phyloP scores from a whole-genome alignment of 2,113 vertebrate genomes.

The Zosterops hypoxanthus region DNA sequence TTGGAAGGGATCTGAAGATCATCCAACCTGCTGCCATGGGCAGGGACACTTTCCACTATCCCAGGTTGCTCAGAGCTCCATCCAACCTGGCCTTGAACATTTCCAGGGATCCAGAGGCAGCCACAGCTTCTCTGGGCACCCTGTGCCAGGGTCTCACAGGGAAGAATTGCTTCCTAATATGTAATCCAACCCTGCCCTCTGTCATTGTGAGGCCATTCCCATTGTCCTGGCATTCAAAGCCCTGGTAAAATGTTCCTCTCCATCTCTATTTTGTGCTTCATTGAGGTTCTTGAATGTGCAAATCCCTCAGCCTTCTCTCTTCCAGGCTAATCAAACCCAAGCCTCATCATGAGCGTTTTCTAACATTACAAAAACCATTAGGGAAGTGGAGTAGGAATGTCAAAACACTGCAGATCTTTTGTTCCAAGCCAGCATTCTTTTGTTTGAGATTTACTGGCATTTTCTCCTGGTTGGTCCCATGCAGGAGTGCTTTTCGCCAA shows the following conservation, averaged over 20 bases:
- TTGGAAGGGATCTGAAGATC: neutral
- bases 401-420: neutral
- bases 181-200: neutral
- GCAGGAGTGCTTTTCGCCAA: slow-evolving; percentile 90
- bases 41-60: neutral
- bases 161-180: neutral
- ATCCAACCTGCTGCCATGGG: neutral
- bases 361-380: neutral
- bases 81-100: neutral
- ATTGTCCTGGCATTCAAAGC: neutral
- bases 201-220: neutral
- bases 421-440: neutral
- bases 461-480: neutral
- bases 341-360: neutral
- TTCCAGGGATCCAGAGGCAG: neutral
- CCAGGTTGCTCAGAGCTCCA: neutral
- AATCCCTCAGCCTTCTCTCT: neutral
- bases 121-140: neutral
- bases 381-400: neutral
- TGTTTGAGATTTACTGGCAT: neutral
- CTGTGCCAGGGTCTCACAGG: neutral
- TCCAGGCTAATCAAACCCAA: neutral
- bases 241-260: neutral
- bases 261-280: neutral
- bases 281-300: neutral